Evolutionary conservation across 2,888 invertebrate species (phyloP), one percentile per base, ranked within the genome.

Genomic region (Norana najaformis): DNA sequence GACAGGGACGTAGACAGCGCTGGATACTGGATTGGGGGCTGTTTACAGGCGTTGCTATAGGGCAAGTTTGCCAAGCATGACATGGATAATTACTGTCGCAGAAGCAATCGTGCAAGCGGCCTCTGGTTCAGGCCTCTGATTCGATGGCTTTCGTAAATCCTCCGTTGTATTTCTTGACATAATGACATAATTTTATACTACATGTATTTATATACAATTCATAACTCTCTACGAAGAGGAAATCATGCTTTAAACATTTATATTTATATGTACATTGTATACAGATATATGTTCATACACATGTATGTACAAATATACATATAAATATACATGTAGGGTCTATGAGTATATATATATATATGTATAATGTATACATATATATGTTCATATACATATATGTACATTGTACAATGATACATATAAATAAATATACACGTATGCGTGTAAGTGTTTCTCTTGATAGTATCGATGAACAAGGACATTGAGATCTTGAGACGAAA

Each of bases 1-100:
- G 89, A 89, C 37, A 89, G 53, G 23, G 53, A n/a, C 37, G 47
- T 47, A 89, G 53, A 89, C 37, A 89, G 89, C 69, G 53, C 69
- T 14, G 16, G 35, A 35, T n/a, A 35, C 83, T 20, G 36, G 83
- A 30, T 11, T 34, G 83, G 8, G 16, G 35, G 20, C n/a, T 37
- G 37, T 36, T 35, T 37, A 35, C 36, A 35, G 23, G 35, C 85
- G 37, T 35, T 37, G 85, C 85, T 85, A 53, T 18, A 36, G 36
- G 85, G n/a, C 69, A n/a, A 69, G 69, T 69, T 69, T 69, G n/a
- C 16, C n/a, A 30, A 69, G n/a, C 69, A 69, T n/a, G 69, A 69
- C n/a, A 69, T 69, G n/a, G n/a, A 69, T 69, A 69, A 69, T n/a
- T n/a, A n/a, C n/a, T 69, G 69, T 69, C 69, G 69, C 30, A 2